phyloP scores from a whole-genome alignment of 2,113 vertebrate species.

The Okapia johnstoni region DNA sequence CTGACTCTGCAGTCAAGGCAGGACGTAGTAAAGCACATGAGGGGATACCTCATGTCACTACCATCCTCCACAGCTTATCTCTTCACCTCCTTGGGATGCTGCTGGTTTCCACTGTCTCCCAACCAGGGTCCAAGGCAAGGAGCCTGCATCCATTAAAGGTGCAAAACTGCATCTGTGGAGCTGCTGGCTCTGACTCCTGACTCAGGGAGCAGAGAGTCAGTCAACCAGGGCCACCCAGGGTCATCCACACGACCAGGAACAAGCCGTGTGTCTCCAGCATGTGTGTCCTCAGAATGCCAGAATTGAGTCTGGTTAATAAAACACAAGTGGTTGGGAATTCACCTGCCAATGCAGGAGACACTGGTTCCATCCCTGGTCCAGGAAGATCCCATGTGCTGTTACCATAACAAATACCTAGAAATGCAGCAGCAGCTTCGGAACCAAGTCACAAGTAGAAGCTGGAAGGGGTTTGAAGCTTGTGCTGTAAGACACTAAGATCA shows the following conservation, averaged over 20 bases:
- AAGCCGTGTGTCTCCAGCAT: rapidly evolving
- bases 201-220: neutral
- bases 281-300: neutral
- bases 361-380: neutral
- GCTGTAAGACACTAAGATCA: too few species aligned
- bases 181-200: neutral
- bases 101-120: neutral
- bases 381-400: neutral
- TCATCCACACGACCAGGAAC: rapidly evolving
- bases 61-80: neutral
- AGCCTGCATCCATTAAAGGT: rapidly evolving
- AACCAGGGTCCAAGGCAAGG: neutral
- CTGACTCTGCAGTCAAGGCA: neutral
- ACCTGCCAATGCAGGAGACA: neutral
- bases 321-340: neutral
- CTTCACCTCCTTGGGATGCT: neutral
- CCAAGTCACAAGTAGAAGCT: neutral
- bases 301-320: rapidly evolving
- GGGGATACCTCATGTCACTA: neutral
- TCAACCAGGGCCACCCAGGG: neutral
- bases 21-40: neutral
- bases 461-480: neutral
- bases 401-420: neutral
- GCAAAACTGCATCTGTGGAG: neutral
- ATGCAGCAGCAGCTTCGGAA: neutral